Conservation (phyloP, 2,113 vertebrate genomes). For the Atlantisia rogersi region DNA sequence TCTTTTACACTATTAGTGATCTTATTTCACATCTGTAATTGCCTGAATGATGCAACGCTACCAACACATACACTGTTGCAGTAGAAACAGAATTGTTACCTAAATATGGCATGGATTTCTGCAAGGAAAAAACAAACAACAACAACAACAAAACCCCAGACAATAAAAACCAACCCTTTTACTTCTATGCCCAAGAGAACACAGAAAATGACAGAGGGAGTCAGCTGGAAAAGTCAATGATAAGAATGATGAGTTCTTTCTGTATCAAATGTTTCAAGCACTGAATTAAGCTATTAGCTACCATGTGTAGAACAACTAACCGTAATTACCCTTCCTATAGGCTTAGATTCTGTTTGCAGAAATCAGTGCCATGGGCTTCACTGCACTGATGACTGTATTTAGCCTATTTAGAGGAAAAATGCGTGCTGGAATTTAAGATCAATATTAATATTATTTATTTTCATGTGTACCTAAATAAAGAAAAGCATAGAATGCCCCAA, state of each 20-base stretch:
- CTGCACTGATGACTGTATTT: not conserved
- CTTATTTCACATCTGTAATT: not conserved
- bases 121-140: not conserved
- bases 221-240: not conserved
- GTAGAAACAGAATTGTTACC: not conserved
- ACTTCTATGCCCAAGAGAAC: not conserved
- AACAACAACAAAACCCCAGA: too few species aligned
- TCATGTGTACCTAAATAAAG: not conserved
- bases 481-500: not conserved
- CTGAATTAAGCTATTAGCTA: constrained; percentile 21
- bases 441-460: not conserved
- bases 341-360: not conserved
- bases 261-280: not conserved
- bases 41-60: not conserved
- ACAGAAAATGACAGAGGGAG: not conserved
- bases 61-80: not conserved
- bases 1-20: not conserved
- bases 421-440: not conserved
- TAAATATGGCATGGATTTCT: not conserved
- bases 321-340: constrained; percentile 36
- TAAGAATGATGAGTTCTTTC: not conserved
- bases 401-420: not conserved
- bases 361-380: not conserved
- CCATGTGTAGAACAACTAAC: not conserved
- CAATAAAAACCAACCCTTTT: not conserved